Conservation (phyloP, 2,888 invertebrate species). For the Plebejus argus region DNA sequence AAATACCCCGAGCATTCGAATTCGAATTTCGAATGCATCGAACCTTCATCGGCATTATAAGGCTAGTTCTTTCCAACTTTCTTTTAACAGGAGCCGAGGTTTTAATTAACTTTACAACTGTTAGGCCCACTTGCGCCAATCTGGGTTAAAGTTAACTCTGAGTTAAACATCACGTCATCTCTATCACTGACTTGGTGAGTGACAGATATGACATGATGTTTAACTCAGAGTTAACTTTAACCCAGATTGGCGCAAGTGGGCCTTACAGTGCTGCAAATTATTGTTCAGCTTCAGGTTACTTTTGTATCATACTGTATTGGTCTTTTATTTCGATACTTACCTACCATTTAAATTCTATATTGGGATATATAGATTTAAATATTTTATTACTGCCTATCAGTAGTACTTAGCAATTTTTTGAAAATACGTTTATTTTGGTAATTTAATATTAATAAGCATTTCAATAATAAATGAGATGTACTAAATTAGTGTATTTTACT, state of each 20-base stretch:
- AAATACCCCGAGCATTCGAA: not conserved
- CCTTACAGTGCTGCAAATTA: too few species aligned
- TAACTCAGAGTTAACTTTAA: too few species aligned
- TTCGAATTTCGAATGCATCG: not conserved
- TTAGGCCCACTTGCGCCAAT: too few species aligned
- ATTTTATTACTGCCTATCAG: too few species aligned
- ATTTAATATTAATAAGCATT: not conserved
- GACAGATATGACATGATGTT: too few species aligned
- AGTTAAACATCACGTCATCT: too few species aligned
- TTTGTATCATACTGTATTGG: too few species aligned
- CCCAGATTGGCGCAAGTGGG: too few species aligned
- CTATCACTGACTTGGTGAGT: too few species aligned
- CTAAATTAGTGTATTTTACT: not conserved
- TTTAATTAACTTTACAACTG: not conserved
- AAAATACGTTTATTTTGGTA: not conserved
- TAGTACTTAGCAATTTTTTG: too few species aligned
- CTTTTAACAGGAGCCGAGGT: not conserved
- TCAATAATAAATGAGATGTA: not conserved
- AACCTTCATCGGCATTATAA: not conserved
- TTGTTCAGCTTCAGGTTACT: not conserved
- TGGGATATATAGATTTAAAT: not conserved
- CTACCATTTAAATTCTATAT: not conserved
- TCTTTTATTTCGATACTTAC: too few species aligned
- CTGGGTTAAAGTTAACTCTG: too few species aligned
- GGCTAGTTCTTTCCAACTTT: not conserved